These are phyloP conservation scores for Gymnarchus niloticus DNA, from an alignment of 2,113 vertebrate genomes.

Conservation along the genomic window DNA sequence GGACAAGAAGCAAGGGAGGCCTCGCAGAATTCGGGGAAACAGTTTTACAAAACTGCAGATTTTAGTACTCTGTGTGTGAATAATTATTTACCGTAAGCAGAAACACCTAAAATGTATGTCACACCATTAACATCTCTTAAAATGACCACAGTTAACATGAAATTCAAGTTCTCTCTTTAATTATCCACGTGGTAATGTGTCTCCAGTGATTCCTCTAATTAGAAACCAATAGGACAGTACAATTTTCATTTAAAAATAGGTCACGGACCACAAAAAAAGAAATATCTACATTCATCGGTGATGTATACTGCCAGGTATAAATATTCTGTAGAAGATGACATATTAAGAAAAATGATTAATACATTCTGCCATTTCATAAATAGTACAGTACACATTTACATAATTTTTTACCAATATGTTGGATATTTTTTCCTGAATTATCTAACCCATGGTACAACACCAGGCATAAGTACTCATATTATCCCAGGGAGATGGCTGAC, in stretches of 20 bases:
- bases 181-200: background rate
- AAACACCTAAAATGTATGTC: background rate
- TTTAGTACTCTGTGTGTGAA: background rate
- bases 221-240: background rate
- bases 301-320: constrained; percentile 9
- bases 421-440: background rate
- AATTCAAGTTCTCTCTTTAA: background rate
- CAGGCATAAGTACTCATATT: background rate
- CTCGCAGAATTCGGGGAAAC: background rate
- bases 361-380: background rate
- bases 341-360: background rate
- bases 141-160: background rate
- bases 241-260: background rate
- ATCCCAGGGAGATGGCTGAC: background rate
- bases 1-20: background rate
- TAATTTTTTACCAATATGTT: background rate
- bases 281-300: background rate
- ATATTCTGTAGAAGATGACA: background rate
- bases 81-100: background rate
- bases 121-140: background rate
- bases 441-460: background rate
- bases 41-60: background rate
- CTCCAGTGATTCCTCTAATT: background rate
- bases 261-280: background rate
- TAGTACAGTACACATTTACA: constrained; percentile 9